Conservation (phyloP, 2,888 invertebrate species). For the Tryphoninae sp. region DNA sequence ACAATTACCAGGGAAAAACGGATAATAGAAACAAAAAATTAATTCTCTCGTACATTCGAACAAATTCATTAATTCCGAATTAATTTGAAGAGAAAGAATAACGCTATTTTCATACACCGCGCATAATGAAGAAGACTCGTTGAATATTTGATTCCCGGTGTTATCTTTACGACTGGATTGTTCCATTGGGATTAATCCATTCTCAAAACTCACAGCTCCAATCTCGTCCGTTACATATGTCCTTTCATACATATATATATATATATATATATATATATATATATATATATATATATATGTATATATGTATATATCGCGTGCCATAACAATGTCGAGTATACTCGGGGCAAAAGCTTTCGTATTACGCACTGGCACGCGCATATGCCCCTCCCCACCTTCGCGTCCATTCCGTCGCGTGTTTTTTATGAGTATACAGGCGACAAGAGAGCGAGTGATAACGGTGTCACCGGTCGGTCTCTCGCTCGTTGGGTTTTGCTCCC, state of each 20-base stretch:
- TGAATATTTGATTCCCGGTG: not conserved
- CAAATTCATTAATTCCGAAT: not conserved
- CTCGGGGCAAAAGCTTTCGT: not conserved
- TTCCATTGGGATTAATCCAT: not conserved
- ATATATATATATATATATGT: not conserved
- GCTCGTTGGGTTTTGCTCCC: slow-evolving; percentile 51
- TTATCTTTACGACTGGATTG: not conserved
- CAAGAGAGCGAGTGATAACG: slow-evolving; percentile 20
- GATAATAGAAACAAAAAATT: not conserved
- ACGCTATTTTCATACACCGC: not conserved
- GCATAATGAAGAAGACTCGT: not conserved
- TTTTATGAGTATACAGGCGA: not conserved
- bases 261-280: not conserved
- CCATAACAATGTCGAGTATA: slow-evolving; percentile 1
- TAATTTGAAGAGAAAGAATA: not conserved
- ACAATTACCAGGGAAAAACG: not conserved
- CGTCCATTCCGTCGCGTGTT: not conserved
- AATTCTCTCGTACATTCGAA: not conserved
- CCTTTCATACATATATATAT: not conserved
- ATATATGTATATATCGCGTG: slow-evolving; percentile 13
- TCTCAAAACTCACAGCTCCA: not conserved
- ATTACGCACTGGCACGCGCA: slow-evolving; percentile 52
- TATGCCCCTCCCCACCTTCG: slow-evolving; percentile 7
- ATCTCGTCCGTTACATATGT: not conserved
- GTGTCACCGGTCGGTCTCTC: slow-evolving; percentile 39